Evolutionary conservation across 2,113 vertebrate genomes (phyloP).

Genomic region (Morone saxatilis): DNA sequence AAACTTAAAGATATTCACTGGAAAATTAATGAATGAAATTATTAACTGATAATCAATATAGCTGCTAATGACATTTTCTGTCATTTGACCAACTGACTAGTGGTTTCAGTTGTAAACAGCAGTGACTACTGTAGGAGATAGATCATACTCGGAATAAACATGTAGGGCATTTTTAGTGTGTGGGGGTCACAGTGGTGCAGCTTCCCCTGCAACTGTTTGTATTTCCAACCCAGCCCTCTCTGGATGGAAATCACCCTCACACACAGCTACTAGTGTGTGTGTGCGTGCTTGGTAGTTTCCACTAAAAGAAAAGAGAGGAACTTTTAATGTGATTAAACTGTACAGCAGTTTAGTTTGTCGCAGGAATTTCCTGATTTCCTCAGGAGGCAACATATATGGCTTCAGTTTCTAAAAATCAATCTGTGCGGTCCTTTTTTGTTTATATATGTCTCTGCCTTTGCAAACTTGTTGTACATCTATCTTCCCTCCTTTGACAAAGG

Average conservation of each 20-base stretch:
- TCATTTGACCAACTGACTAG: too few species aligned
- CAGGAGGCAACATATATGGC: too few species aligned
- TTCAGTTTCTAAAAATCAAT: too few species aligned
- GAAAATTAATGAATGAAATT: too few species aligned
- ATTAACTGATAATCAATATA: too few species aligned
- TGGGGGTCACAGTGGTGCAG: not conserved
- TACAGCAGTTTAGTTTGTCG: not conserved
- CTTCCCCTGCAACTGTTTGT: conserved; percentile 18
- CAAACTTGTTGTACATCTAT: too few species aligned
- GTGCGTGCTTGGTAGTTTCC: not conserved
- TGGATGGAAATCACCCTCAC: conserved; percentile 11
- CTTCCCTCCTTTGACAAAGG: not conserved
- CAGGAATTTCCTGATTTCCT: not conserved
- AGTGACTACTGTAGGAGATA: not conserved
- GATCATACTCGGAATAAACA: not conserved
- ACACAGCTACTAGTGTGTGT: not conserved
- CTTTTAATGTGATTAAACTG: too few species aligned
- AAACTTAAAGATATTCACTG: not conserved
- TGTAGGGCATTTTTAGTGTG: not conserved
- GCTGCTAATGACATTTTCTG: too few species aligned
- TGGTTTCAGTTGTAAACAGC: not conserved
- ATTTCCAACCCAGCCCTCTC: conserved; percentile 21
- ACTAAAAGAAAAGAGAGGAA: not conserved
- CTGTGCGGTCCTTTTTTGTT: too few species aligned
- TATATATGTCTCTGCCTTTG: not conserved